These are phyloP conservation scores for Carapus acus DNA, from an alignment of 2,797 vertebrate genomes.

Conservation along the genomic window DNA sequence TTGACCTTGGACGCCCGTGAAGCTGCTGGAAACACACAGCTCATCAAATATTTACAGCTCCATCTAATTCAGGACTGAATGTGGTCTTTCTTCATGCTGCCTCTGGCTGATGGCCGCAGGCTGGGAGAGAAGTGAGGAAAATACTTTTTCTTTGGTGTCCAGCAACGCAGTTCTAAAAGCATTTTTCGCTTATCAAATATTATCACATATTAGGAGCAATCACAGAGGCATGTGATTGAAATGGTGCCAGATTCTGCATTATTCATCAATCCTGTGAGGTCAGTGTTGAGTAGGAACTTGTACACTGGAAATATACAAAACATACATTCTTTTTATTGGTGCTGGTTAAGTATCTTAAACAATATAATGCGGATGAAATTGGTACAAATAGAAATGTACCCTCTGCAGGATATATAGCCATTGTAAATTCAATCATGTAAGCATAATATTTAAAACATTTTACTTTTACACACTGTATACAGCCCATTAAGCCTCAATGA, in stretches of 20 bases:
- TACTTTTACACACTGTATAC: too few relatives aligned
- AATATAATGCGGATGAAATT: too few relatives aligned
- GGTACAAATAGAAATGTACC: too few relatives aligned
- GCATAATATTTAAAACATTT: too few relatives aligned
- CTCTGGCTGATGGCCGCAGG: constrained; percentile 31
- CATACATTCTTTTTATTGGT: too few relatives aligned
- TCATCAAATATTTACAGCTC: constrained; percentile 68
- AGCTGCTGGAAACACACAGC: constrained; percentile 47
- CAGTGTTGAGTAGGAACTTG: not conserved
- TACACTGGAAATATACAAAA: too few relatives aligned
- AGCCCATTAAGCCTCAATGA: too few relatives aligned
- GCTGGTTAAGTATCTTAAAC: too few relatives aligned
- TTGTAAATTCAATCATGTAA: too few relatives aligned
- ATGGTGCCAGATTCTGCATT: too few relatives aligned
- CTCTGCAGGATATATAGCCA: too few relatives aligned
- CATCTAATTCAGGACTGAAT: constrained; percentile 57
- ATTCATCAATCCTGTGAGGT: not conserved
- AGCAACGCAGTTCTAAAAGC: not conserved
- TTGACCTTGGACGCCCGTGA: constrained; percentile 55
- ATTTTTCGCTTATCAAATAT: too few relatives aligned
- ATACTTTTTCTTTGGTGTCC: constrained; percentile 15
- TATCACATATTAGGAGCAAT: not conserved
- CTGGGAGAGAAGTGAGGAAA: constrained; percentile 19
- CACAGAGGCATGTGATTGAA: not conserved
- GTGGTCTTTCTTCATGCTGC: constrained; percentile 38